Evolutionary conservation across 2,113 vertebrate species (phyloP).

Genomic region (Oreochromis niloticus): DNA sequence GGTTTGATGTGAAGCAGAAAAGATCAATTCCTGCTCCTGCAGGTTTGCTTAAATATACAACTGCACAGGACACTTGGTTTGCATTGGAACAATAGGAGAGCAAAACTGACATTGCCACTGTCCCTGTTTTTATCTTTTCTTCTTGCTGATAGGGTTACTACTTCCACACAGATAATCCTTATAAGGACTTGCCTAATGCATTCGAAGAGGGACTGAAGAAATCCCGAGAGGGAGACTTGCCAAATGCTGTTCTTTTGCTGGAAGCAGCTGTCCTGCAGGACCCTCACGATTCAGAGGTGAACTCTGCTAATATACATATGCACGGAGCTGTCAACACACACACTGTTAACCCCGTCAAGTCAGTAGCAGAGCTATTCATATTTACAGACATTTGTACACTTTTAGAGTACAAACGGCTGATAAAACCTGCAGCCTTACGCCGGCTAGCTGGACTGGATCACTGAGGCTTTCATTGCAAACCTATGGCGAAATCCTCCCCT

Average conservation of each 20-base stretch:
- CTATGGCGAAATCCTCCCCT: not conserved
- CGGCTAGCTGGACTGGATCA: not conserved
- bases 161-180: conserved; percentile 98
- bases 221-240: conserved; percentile 89
- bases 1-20: conserved; percentile 40
- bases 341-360: not conserved
- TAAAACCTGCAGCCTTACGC: not conserved
- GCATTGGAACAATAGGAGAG: not conserved
- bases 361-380: not conserved
- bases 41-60: conserved; percentile 27
- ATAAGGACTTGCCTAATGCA: conserved; percentile 91
- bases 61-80: conserved; percentile 20
- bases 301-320: not conserved
- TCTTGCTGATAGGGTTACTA: conserved; percentile 86
- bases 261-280: conserved; percentile 94
- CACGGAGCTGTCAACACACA: not conserved
- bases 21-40: conserved; percentile 41
- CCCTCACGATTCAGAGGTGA: conserved; percentile 93
- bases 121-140: not conserved
- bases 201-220: conserved; percentile 94
- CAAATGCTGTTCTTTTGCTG: conserved; percentile 88
- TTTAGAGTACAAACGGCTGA: not conserved
- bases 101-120: conserved; percentile 32
- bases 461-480: not conserved
- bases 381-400: not conserved